Percentiles rank a stretch among this genome's conserved stretches.
These are phyloP conservation scores for Cephus pulcher DNA, from an alignment of 2,888 invertebrate species.

Conservation along the genomic window DNA sequence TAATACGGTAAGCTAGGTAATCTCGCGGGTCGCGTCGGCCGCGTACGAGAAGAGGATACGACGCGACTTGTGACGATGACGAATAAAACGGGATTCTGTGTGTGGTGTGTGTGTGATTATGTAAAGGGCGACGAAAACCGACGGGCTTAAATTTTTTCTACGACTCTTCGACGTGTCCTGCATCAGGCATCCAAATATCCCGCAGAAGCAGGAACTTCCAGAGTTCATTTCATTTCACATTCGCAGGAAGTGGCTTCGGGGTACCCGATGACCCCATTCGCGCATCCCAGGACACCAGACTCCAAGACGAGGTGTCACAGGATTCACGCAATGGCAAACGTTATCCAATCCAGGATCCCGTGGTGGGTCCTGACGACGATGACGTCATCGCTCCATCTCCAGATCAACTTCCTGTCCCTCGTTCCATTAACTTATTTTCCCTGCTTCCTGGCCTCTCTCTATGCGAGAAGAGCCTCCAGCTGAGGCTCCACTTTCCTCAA, in stretches of 20 bases:
- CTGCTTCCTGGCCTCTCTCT: conserved; percentile 10
- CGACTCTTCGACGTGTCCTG: background rate
- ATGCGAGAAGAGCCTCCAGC: conserved; percentile 38
- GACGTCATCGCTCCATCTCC: background rate
- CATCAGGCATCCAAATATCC: background rate
- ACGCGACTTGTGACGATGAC: background rate
- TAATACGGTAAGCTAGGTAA: background rate
- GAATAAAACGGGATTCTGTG: background rate
- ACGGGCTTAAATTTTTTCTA: conserved; percentile 19
- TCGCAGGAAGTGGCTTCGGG: background rate
- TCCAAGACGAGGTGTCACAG: background rate
- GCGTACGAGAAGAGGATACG: background rate
- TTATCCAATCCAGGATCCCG: background rate
- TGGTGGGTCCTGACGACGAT: background rate
- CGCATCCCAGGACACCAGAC: background rate
- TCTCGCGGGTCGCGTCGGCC: background rate
- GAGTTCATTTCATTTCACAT: background rate
- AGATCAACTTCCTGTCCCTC: conserved; percentile 1
- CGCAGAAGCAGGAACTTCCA: background rate
- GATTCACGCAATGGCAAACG: background rate
- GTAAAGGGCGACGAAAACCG: conserved; percentile 43
- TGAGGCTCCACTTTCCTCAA: conserved; percentile 38
- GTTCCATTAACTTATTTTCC: conserved; percentile 1
- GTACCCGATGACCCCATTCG: background rate
- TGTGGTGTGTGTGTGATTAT: conserved; percentile 15